A percentile compares a stretch with the other conserved stretches of the same genome.
Conservation (phyloP, 2,888 invertebrate species). For the Pinctada fucata region DNA sequence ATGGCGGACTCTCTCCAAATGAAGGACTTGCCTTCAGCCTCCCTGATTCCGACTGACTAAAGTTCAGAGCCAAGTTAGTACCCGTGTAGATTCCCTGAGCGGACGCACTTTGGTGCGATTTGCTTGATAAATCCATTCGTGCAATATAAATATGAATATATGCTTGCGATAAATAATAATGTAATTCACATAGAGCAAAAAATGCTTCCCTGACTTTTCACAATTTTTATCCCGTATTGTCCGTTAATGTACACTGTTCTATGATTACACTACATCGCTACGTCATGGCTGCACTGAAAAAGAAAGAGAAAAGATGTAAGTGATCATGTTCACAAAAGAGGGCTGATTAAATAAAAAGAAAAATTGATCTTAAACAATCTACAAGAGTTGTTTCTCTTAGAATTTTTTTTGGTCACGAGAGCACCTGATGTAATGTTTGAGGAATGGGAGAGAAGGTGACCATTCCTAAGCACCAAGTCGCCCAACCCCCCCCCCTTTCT, state of each 20-base stretch:
- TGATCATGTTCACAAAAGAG: too few species aligned
- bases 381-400: too few species aligned
- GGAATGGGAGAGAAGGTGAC: too few species aligned
- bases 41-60: conserved; percentile 56
- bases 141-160: background rate
- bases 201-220: background rate
- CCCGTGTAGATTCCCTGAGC: conserved; percentile 24
- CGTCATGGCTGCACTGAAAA: background rate
- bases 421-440: too few species aligned
- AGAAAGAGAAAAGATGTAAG: background rate
- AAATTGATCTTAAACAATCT: too few species aligned
- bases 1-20: conserved; percentile 31
- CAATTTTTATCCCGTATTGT: background rate
- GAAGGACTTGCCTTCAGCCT: conserved; percentile 48
- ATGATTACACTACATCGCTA: background rate
- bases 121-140: conserved; percentile 26
- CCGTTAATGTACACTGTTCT: background rate
- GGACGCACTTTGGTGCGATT: conserved; percentile 8
- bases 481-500: too few species aligned
- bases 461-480: too few species aligned
- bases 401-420: too few species aligned
- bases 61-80: conserved; percentile 15
- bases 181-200: background rate
- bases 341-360: too few species aligned
- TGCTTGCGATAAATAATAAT: background rate